Conservation (phyloP, 2,113 vertebrate species). For the Actenoides hombroni region DNA sequence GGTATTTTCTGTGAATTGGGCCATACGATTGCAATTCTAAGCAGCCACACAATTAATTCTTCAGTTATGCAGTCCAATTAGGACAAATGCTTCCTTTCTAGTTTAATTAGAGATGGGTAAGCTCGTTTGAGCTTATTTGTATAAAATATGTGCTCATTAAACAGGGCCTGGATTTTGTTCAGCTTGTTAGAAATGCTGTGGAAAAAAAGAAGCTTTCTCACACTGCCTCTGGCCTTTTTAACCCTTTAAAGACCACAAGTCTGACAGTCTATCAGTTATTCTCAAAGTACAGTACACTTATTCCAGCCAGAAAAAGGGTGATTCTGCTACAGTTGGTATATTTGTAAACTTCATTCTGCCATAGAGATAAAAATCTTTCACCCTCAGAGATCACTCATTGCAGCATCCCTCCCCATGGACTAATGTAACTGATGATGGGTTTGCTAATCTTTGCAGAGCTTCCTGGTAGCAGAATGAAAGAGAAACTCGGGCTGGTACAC, state of each 20-base stretch:
- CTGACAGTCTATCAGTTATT: neutral
- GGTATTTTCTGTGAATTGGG: conserved; percentile 64
- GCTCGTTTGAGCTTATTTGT: conserved; percentile 77
- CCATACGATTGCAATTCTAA: conserved; percentile 75
- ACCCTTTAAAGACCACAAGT: conserved; percentile 37
- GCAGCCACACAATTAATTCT: conserved; percentile 78
- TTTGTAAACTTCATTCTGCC: neutral
- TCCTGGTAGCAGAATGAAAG: neutral
- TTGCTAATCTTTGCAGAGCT: conserved; percentile 3
- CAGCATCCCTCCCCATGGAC: neutral
- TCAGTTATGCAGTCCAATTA: conserved; percentile 78
- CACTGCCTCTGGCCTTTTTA: conserved; percentile 59
- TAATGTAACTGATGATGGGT: neutral
- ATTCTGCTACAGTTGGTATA: neutral
- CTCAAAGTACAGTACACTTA: neutral
- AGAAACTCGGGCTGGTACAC: neutral
- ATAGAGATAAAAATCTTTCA: neutral
- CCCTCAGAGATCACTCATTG: neutral
- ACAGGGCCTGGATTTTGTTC: conserved; percentile 75
- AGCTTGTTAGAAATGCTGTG: conserved; percentile 75
- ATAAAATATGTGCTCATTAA: conserved; percentile 83
- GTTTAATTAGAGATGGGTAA: conserved; percentile 79
- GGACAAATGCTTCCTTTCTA: conserved; percentile 78
- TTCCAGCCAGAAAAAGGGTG: neutral
- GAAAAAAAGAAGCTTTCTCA: conserved; percentile 63